phyloP scores from a whole-genome alignment of 2,113 vertebrate species.

The Salminus brasiliensis region DNA sequence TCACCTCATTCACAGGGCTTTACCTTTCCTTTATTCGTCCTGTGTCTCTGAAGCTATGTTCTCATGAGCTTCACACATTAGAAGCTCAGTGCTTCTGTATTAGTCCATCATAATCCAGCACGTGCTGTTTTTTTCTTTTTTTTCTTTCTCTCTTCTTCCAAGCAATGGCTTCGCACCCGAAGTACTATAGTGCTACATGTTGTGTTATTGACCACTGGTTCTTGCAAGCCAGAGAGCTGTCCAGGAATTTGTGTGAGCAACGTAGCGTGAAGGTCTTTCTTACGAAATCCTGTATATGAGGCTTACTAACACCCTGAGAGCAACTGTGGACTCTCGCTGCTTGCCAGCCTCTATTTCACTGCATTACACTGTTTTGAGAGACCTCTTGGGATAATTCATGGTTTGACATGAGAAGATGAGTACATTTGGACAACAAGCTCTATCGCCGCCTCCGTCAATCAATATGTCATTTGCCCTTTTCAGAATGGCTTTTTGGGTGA shows the following conservation, averaged over 20 bases:
- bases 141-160: too few relatives aligned
- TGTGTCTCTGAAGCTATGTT: neutral
- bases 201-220: neutral
- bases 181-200: neutral
- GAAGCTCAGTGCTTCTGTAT: neutral
- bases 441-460: constrained; percentile 26
- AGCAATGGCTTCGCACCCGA: neutral
- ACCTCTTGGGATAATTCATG: constrained; percentile 3
- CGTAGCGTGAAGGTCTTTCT: neutral
- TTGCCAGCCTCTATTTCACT: neutral
- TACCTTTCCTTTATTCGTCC: neutral
- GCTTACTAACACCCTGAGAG: neutral
- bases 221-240: neutral
- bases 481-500: constrained; percentile 20
- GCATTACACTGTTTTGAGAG: neutral
- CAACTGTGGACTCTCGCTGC: neutral
- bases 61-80: neutral
- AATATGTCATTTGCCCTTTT: constrained; percentile 33
- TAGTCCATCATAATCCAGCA: neutral
- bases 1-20: neutral
- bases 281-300: neutral
- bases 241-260: neutral
- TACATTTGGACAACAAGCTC: constrained; percentile 7
- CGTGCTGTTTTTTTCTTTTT: neutral
- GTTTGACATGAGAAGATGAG: constrained; percentile 21